A percentile compares a stretch with the other conserved stretches of the same genome.
Evolutionary conservation across 1,140 invertebrate species (phyloP).

Genomic region (Lysiphlebus fabarum): DNA sequence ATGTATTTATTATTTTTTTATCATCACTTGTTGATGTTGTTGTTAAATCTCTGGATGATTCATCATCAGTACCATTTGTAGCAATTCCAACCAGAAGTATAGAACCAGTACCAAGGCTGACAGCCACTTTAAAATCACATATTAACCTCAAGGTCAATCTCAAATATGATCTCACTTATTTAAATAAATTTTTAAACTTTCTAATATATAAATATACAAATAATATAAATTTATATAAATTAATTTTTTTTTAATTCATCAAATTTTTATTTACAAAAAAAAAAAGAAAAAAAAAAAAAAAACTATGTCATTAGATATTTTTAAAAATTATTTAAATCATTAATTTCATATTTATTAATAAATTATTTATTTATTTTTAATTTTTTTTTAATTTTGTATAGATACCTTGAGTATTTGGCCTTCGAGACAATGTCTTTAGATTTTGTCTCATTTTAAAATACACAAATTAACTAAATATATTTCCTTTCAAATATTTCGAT

Average conservation of each 20-base stretch:
- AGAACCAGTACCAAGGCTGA: constrained; percentile 52
- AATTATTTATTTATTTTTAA: too few species aligned
- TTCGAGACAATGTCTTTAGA: constrained; percentile 42
- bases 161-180: constrained; percentile 29
- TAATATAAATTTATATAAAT: too few species aligned
- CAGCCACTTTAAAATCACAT: constrained; percentile 51
- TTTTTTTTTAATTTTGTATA: not conserved
- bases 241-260: too few species aligned
- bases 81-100: constrained; percentile 42
- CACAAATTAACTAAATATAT: not conserved
- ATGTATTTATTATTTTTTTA: constrained; percentile 5
- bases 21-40: not conserved
- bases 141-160: constrained; percentile 38
- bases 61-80: not conserved
- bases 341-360: too few species aligned
- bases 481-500: too few species aligned
- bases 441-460: constrained; percentile 45
- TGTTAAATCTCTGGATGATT: not conserved
- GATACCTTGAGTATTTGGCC: constrained; percentile 53
- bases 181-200: constrained; percentile 1
- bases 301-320: too few species aligned
- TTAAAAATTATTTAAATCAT: too few species aligned
- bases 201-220: not conserved
- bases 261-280: too few species aligned
- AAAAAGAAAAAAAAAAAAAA: too few species aligned